Base-by-base conservation (phyloP, 2,888 invertebrate species). In the Harpagoxenus sublaevis region DNA sequence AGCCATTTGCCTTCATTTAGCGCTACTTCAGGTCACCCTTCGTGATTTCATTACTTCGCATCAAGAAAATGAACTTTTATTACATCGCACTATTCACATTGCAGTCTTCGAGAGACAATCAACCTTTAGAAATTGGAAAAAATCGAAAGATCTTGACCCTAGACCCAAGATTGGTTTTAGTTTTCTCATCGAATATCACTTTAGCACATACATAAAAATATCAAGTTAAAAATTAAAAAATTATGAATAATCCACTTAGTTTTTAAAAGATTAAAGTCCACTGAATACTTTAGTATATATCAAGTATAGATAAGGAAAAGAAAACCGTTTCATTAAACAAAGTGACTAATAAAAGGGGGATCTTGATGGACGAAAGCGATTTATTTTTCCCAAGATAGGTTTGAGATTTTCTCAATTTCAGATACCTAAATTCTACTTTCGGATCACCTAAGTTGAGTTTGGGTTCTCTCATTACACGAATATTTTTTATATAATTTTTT, bases 1-100 rank as follows among this genome's bases (percentile, higher is more conserved):
- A 28, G 35, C 68, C 65, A 83, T 87, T 86, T 81, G 74, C 79
- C 42, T 84, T 84, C 84, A 84, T 88, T 84, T 74, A 28, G 18
- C 9, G 23, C 18, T 28, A 10, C 51, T 48, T 28, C 51, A 45
- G 42, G 15, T 53, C 23, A 23, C 62, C 23, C 23, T 68, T 28
- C 31, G 57, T 48, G 28, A 62, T 55, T 78, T 63, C 55, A 77
- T 78, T 84, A 57, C 55, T 31, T 28, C 18, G 15, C n/a, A 53
- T 12, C 48, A 31, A 28, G 74, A 57, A 48, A 74, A 83, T 51
- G 39, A 55, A 66, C 57, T 66, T 83, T 83, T 51, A 83, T 83
- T 83, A 60, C 48, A 31, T 74, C n/a, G 2, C 53, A 28, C 35
- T 42, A n/a, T 45, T n/a, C 45, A 12, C 42, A 9, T 10, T 39